These are phyloP conservation scores for Colaptes auratus DNA, from an alignment of 2,113 vertebrate genomes.

Conservation along the genomic window DNA sequence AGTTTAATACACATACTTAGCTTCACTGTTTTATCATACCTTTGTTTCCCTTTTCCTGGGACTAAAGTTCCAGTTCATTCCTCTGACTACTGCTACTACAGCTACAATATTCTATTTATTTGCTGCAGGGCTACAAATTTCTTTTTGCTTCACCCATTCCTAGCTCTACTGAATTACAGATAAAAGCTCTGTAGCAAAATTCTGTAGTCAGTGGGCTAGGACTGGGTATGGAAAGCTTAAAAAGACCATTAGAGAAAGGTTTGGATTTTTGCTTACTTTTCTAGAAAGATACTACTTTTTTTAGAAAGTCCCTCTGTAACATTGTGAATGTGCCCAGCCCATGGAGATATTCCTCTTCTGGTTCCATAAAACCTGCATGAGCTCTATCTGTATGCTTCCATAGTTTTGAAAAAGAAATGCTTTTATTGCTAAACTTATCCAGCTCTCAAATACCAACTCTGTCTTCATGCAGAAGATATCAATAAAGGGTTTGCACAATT, in stretches of 20 bases:
- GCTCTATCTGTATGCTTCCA: not conserved
- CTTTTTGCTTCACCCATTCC: not conserved
- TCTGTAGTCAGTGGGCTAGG: not conserved
- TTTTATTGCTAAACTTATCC: not conserved
- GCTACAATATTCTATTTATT: not conserved
- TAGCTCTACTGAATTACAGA: not conserved
- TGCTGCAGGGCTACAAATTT: not conserved
- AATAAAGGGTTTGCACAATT: not conserved
- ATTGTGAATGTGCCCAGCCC: not conserved
- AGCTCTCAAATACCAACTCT: not conserved
- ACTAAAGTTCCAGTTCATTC: not conserved
- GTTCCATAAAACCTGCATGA: not conserved
- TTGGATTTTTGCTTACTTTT: not conserved
- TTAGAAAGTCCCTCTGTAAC: not conserved
- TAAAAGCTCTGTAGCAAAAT: not conserved
- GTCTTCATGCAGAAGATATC: not conserved
- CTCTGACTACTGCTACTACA: rapidly evolving
- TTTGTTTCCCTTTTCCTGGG: not conserved
- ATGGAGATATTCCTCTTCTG: not conserved
- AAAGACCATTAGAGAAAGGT: not conserved
- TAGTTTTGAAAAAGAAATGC: not conserved
- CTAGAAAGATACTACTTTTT: not conserved
- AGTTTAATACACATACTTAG: not conserved
- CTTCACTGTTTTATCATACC: not conserved
- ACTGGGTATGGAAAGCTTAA: not conserved